Conservation (phyloP, 2,888 invertebrate genomes). For the Lasioglossum zephyrum region DNA sequence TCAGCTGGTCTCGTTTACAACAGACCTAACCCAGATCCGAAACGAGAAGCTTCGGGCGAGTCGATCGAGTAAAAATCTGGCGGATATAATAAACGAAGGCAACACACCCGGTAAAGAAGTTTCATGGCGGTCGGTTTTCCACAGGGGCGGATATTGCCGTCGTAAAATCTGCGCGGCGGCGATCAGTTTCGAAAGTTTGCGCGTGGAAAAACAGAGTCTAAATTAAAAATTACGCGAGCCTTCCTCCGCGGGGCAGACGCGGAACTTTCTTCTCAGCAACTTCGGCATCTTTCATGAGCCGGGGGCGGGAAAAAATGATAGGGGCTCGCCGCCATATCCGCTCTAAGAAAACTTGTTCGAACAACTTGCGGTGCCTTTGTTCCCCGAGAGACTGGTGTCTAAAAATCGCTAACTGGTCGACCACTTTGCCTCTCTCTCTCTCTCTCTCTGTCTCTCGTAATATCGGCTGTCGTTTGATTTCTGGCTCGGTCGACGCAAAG, state of each 20-base stretch:
- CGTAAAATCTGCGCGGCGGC: slow-evolving; percentile 12
- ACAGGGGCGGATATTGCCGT: neutral
- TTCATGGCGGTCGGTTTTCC: neutral
- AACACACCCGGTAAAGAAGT: neutral
- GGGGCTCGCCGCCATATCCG: neutral
- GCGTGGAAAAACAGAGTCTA: slow-evolving; percentile 7
- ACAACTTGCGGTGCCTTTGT: neutral
- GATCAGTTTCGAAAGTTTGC: slow-evolving; percentile 35
- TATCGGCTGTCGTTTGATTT: neutral
- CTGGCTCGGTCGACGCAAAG: too few relatives aligned
- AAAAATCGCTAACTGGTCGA: neutral
- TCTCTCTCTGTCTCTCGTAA: neutral
- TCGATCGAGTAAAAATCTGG: neutral
- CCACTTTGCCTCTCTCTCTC: neutral
- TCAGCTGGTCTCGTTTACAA: neutral
- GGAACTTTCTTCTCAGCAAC: neutral
- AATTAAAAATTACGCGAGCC: slow-evolving; percentile 39
- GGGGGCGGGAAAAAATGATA: neutral
- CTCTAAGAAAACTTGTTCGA: neutral
- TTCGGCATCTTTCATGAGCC: neutral
- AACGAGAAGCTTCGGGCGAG: neutral
- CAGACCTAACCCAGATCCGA: neutral
- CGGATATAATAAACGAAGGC: neutral
- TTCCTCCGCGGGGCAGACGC: neutral
- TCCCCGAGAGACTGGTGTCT: neutral